phyloP scores from a whole-genome alignment of 2,797 vertebrate species.

The Syngnathus rostellatus region DNA sequence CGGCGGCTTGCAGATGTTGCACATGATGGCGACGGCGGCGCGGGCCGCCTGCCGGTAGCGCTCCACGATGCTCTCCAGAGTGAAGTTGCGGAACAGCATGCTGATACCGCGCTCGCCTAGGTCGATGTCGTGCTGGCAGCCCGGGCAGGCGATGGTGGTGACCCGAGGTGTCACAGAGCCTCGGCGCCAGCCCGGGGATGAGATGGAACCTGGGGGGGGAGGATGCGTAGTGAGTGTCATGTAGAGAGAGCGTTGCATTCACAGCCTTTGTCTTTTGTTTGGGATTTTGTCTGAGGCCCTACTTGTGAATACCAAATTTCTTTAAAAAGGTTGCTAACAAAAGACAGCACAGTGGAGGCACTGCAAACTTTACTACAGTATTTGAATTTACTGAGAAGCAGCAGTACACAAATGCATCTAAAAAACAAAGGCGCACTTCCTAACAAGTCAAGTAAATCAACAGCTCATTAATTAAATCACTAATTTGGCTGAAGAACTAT shows the following conservation, averaged over 20 bases:
- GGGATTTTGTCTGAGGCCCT: conserved; percentile 40
- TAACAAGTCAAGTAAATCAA: too few relatives aligned
- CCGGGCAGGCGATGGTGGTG: conserved; percentile 85
- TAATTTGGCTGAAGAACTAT: too few relatives aligned
- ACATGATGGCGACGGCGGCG: conserved; percentile 90
- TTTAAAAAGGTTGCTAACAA: background rate
- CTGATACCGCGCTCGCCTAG: conserved; percentile 93
- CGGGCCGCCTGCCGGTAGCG: conserved; percentile 92
- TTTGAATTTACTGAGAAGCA: too few relatives aligned
- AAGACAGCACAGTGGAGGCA: too few relatives aligned
- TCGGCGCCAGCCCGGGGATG: conserved; percentile 82
- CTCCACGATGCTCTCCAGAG: conserved; percentile 93
- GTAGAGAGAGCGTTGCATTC: background rate
- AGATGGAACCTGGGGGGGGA: conserved; percentile 59
- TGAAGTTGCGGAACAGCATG: conserved; percentile 94
- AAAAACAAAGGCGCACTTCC: too few relatives aligned
- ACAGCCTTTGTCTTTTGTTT: conserved; percentile 23
- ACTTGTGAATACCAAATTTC: conserved; percentile 6
- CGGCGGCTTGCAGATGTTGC: conserved; percentile 88
- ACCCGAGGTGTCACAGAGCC: conserved; percentile 82
- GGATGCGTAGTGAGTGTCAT: conserved; percentile 23
- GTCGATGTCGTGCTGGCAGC: conserved; percentile 90
- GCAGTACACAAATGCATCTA: too few relatives aligned
- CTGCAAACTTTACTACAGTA: too few relatives aligned
- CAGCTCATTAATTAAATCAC: too few relatives aligned